Percentiles rank a stretch among this genome's conserved stretches.
phyloP scores from a whole-genome alignment of 2,113 vertebrate genomes.

The Microcebus jonahi region DNA sequence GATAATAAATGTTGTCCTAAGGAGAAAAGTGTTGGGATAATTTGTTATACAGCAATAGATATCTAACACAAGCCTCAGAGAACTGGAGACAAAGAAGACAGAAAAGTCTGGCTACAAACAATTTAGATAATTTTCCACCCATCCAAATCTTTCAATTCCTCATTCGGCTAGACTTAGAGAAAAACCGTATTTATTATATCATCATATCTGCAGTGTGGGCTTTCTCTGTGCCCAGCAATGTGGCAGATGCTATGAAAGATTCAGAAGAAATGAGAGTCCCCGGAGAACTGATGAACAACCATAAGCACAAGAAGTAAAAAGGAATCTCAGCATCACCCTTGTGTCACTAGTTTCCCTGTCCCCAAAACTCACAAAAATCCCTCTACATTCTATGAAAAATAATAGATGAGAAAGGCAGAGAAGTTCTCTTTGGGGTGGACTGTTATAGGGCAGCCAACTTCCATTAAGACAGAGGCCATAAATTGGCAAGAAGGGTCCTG shows the following conservation, averaged over 20 bases:
- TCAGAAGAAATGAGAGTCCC: not conserved
- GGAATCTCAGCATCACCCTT: not conserved
- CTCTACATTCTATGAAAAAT: not conserved
- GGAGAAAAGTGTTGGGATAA: not conserved
- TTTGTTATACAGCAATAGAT: not conserved
- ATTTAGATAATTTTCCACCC: not conserved
- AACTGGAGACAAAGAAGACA: not conserved
- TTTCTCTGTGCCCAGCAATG: not conserved
- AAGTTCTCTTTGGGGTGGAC: not conserved
- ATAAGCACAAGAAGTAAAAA: not conserved
- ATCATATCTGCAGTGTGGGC: not conserved
- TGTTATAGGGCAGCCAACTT: not conserved
- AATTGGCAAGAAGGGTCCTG: not conserved
- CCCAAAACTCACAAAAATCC: not conserved
- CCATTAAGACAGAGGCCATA: not conserved
- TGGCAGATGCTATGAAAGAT: not conserved
- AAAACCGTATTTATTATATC: slow-evolving; percentile 5
- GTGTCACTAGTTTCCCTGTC: not conserved
- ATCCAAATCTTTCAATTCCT: not conserved
- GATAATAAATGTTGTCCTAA: not conserved
- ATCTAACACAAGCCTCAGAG: not conserved
- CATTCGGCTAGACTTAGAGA: not conserved
- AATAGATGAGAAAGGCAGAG: not conserved
- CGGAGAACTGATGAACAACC: not conserved
- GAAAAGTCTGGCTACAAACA: not conserved